Percentiles rank a stretch among this genome's conserved stretches.
These are phyloP conservation scores for Tethea ocularis DNA, from an alignment of 2,888 invertebrate species.

Conservation along the genomic window DNA sequence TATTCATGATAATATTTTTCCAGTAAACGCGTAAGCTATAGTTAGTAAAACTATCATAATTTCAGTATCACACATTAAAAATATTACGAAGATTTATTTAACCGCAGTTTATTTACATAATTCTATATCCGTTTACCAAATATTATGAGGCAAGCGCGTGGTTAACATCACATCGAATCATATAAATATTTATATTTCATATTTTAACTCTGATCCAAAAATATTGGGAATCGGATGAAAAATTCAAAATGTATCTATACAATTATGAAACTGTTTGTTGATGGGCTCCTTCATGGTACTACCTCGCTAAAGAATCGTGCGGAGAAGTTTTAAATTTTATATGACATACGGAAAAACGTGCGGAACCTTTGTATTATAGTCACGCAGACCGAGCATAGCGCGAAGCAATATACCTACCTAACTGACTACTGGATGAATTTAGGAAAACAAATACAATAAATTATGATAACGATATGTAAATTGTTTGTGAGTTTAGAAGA, in stretches of 20 bases:
- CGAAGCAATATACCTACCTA: too few relatives aligned
- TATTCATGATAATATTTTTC: too few relatives aligned
- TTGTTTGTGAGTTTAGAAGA: too few relatives aligned
- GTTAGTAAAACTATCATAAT: not conserved
- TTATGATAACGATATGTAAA: too few relatives aligned
- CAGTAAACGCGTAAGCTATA: not conserved
- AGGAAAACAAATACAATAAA: too few relatives aligned
- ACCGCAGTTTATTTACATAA: slow-evolving; percentile 22
- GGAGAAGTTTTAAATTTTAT: too few relatives aligned
- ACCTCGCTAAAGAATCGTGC: too few relatives aligned
- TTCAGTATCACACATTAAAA: not conserved
- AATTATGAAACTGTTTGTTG: not conserved
- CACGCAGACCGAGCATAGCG: too few relatives aligned
- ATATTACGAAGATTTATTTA: slow-evolving; percentile 25
- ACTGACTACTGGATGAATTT: too few relatives aligned
- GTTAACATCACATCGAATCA: slow-evolving; percentile 21
- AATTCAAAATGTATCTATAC: not conserved
- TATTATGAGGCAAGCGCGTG: slow-evolving; percentile 30
- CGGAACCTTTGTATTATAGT: too few relatives aligned
- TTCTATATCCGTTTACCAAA: slow-evolving; percentile 18
- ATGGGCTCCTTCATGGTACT: too few relatives aligned
- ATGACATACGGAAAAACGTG: too few relatives aligned
- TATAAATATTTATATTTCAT: slow-evolving; percentile 26
- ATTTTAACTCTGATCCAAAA: slow-evolving; percentile 1
- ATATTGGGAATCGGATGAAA: slow-evolving; percentile 5